Evolutionary conservation across 2,797 vertebrate genomes (phyloP), one percentile per base, ranked within the genome.

Genomic region (Neosalanx taihuensis): DNA sequence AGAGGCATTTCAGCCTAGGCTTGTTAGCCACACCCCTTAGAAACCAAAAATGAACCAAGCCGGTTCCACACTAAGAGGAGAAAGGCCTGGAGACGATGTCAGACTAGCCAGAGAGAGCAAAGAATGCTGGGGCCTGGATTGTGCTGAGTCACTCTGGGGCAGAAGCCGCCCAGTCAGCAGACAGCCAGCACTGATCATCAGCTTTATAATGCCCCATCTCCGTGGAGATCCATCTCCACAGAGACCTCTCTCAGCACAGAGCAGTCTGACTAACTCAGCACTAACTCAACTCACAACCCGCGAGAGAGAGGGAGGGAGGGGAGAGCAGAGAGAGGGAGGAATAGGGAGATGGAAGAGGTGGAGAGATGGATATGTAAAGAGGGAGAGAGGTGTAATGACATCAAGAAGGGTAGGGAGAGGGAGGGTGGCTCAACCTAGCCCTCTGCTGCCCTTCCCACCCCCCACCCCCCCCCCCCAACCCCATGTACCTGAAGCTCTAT

Each of bases 61-160:
- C 37, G 37, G 37, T 10, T 41, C 6, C 37, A 41, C 7, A 41
- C 37, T 9, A 41, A 41, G 1, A 41, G 6, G 33, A 35, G 37
- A 6, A 37, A 10, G 6, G 12, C 37, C 10, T 12, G 37, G 37
- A 7, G 37, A 41, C 37, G 10, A 10, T 41, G 37, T 10, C 6
- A 9, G 37, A 10, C 37, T 41, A 12, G 9, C 37, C 9, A 2
- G 26, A 6, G 49, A 29, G 12, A 10, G 1, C 6, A 26, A 9
- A 53, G n/a, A 20, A 59, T 71, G 69, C 4, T 12, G 67, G 41
- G 75, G 68, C 72, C 73, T 69, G 67, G 77, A 76, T 86, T 84
- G 73, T 86, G 86, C 88, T 87, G 86, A 87, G 79, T 84, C 79
- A 77, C 37, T 67, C 76, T 6, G 2, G 72, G 76, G 78, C 79